These are phyloP conservation scores for Anagrus nilaparvatae DNA, from an alignment of 1,140 invertebrate genomes.

Conservation along the genomic window DNA sequence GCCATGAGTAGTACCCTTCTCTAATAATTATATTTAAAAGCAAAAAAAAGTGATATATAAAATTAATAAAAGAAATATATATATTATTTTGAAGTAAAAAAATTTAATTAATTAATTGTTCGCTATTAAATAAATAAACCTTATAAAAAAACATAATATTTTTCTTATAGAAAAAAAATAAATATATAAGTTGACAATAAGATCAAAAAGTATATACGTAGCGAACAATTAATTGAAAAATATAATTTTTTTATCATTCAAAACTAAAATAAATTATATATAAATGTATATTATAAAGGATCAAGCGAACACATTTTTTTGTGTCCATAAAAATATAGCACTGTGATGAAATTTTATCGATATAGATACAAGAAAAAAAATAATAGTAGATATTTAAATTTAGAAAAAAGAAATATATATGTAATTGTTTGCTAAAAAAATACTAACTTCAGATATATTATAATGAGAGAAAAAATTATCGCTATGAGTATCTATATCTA, in stretches of 20 bases:
- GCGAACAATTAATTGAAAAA: no score
- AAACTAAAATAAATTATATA: slow-evolving; percentile 30
- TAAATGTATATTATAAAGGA: slow-evolving; percentile 36
- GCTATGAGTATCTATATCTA: no score
- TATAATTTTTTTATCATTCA: no score
- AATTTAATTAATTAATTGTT: slow-evolving; percentile 9
- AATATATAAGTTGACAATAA: no score
- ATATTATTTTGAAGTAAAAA: slow-evolving; percentile 10
- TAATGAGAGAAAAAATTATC: no score
- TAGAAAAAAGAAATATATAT: no score
- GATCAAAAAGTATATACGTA: no score
- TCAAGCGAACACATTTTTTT: slow-evolving; percentile 41
- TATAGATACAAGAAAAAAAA: slow-evolving; percentile 41
- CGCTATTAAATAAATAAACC: slow-evolving; percentile 8
- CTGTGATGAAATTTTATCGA: slow-evolving; percentile 44
- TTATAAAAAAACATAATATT: not conserved
- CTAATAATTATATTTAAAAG: slow-evolving; percentile 20
- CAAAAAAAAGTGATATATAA: slow-evolving; percentile 15
- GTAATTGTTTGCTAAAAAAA: no score
- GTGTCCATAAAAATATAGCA: slow-evolving; percentile 45
- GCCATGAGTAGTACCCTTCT: slow-evolving; percentile 35
- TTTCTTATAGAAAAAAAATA: slow-evolving; percentile 8
- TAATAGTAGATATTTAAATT: no score
- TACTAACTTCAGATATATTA: no score
- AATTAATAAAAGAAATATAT: slow-evolving; percentile 1